Conservation (phyloP, 2,797 vertebrate species). For the Chaetodon trifasciatus region DNA sequence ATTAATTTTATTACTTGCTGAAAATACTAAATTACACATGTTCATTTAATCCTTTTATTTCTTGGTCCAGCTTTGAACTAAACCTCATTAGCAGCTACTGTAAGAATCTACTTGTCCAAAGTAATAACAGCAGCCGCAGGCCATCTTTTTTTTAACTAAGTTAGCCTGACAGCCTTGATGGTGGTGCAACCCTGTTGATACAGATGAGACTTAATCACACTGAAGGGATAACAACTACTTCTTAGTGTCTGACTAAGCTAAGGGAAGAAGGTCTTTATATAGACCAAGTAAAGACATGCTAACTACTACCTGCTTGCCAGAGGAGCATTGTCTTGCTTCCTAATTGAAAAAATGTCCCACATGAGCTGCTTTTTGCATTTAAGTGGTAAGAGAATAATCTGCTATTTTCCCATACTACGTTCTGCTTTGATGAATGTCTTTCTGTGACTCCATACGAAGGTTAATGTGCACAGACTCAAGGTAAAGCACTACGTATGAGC, state of each 20-base stretch:
- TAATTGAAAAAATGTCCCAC: conserved; percentile 18
- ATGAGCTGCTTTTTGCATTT: conserved; percentile 9
- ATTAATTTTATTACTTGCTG: not conserved
- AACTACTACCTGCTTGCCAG: conserved; percentile 44
- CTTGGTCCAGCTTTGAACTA: not conserved
- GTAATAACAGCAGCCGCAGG: conserved; percentile 14
- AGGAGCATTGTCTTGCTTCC: conserved; percentile 9
- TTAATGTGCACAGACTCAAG: conserved; percentile 13
- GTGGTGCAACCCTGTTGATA: conserved; percentile 30
- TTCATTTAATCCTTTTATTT: conserved; percentile 8
- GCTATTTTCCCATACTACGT: not conserved
- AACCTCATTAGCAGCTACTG: conserved; percentile 14
- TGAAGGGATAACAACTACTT: conserved; percentile 43
- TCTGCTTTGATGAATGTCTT: conserved; percentile 10
- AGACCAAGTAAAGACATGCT: conserved; percentile 35
- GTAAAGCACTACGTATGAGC: conserved; percentile 5
- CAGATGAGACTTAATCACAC: conserved; percentile 57
- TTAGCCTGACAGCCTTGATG: conserved; percentile 34
- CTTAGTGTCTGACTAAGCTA: conserved; percentile 39
- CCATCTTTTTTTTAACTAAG: conserved; percentile 25
- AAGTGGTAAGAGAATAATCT: not conserved
- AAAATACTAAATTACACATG: not conserved
- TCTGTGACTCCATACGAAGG: not conserved
- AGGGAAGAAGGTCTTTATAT: conserved; percentile 38
- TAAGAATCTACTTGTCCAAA: conserved; percentile 13